Evolutionary conservation across 2,113 vertebrate genomes (phyloP), one percentile per base, ranked within the genome.

Genomic region (Macroglossus sobrinus): DNA sequence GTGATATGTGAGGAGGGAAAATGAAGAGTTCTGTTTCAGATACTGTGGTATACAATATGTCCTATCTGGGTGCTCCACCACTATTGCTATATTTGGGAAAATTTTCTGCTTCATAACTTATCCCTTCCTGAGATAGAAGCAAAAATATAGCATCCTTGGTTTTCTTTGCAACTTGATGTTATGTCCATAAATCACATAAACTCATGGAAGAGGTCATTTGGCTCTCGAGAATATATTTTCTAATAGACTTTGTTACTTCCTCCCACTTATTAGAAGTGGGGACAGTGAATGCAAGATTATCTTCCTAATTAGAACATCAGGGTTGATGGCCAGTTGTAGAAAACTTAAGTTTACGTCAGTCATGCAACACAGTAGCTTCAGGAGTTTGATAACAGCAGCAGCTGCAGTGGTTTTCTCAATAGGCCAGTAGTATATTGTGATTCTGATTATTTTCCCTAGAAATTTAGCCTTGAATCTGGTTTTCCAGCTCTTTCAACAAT

Each of bases 211-310:
- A 61, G 18, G 19, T 18, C 43, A 12, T 43, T 3, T 76, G 33
- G 24, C 53, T 38, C 3, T 53, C n/a, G 30, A 72, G 35, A 13
- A 69, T 16, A 2, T 9, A 21, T 43, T 63, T 30, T 90, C 21
- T 74, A 28, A 35, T 28, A 5, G 55, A 55, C 35, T n/a, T 4
- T 5, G 28, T 81, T 74, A 72, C 55, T 28, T 66, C 47, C 47
- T 50, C 12, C 47, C 26, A 47, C 5, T 6, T 22, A 1, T 79
- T 5, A n/a, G 3, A 1, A 0, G 3, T 14, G 4, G 4, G 19
- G 4, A 0, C 33, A n/a, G 15, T 16, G n/a, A 16, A 22, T 66
- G 33, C n/a, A 72, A 59, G 26, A 24, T 53, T 59, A 14, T 18
- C 45, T 45, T 72, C 26, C 45, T 61, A 13, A 14, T 71, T 78